Conservation (phyloP, 1,140 invertebrate genomes). For the Limonius californicus region DNA sequence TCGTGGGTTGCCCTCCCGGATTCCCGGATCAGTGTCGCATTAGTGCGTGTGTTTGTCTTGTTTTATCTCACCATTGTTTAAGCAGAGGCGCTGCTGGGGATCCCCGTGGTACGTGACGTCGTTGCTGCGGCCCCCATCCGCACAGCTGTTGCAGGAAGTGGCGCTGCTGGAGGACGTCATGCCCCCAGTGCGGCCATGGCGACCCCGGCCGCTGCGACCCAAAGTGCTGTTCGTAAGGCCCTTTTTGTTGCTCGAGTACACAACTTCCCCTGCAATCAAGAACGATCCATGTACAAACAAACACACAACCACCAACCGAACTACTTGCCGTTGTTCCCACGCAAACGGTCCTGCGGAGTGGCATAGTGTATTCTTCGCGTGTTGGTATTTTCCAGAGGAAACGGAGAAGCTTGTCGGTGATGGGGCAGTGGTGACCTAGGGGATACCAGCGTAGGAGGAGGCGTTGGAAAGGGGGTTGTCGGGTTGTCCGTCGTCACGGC, state of each 20-base stretch:
- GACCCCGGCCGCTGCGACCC: slow-evolving; percentile 35
- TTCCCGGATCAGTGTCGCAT: slow-evolving; percentile 6
- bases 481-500: slow-evolving; percentile 51
- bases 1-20: slow-evolving; percentile 9
- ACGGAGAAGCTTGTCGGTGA: slow-evolving; percentile 62
- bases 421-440: slow-evolving; percentile 50
- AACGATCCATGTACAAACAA: slow-evolving; percentile 3
- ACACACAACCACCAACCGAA: slow-evolving; percentile 1
- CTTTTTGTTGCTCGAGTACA: slow-evolving; percentile 52
- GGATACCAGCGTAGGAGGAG: slow-evolving; percentile 48
- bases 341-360: slow-evolving; percentile 49
- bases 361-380: slow-evolving; percentile 53
- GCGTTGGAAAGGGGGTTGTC: slow-evolving; percentile 50
- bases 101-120: slow-evolving; percentile 41
- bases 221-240: slow-evolving; percentile 40
- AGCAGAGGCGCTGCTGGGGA: slow-evolving; percentile 37
- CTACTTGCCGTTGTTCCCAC: slow-evolving; percentile 42
- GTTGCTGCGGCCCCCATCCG: slow-evolving; percentile 35
- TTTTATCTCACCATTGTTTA: slow-evolving; percentile 41
- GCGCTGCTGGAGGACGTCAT: slow-evolving; percentile 55
- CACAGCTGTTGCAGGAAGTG: slow-evolving; percentile 49
- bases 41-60: neutral
- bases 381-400: slow-evolving; percentile 63
- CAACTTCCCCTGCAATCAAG: slow-evolving; percentile 46
- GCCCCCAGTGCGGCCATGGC: slow-evolving; percentile 46